These are phyloP conservation scores for Phaetusa simplex DNA, from an alignment of 2,113 vertebrate genomes.

Conservation along the genomic window DNA sequence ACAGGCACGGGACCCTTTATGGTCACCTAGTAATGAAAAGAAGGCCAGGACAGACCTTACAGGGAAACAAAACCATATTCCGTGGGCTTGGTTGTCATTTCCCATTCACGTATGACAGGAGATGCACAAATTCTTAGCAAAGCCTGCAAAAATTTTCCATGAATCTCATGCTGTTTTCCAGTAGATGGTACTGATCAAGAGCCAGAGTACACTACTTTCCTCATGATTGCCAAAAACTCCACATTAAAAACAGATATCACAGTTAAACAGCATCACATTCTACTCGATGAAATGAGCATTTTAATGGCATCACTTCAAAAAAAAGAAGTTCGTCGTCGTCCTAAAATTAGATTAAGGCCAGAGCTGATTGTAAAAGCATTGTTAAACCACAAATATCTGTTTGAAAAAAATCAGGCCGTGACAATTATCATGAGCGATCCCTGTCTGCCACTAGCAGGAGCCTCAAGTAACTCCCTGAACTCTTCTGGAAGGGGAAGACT, in stretches of 20 bases:
- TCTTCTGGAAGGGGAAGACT: background rate
- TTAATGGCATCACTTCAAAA: slow-evolving; percentile 65
- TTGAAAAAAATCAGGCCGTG: slow-evolving; percentile 41
- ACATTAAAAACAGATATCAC: slow-evolving; percentile 67
- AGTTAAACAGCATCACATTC: slow-evolving; percentile 69
- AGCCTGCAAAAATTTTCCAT: slow-evolving; percentile 46
- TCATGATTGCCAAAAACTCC: slow-evolving; percentile 41
- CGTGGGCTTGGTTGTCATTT: slow-evolving; percentile 13
- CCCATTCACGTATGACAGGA: slow-evolving; percentile 28
- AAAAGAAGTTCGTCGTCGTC: background rate
- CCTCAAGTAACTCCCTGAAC: background rate
- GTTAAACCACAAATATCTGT: slow-evolving; percentile 69
- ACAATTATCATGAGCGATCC: slow-evolving; percentile 28
- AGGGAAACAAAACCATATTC: background rate
- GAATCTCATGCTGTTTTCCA: slow-evolving; percentile 49
- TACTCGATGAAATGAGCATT: slow-evolving; percentile 50
- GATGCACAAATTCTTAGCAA: slow-evolving; percentile 51
- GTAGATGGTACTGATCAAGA: slow-evolving; percentile 56
- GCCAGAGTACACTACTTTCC: slow-evolving; percentile 64
- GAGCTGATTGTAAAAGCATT: slow-evolving; percentile 65
- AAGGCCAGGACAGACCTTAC: background rate
- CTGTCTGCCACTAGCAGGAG: slow-evolving; percentile 16
- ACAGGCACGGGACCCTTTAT: background rate
- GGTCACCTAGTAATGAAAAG: background rate
- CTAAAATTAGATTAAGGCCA: slow-evolving; percentile 72